Conservation (phyloP, 2,888 invertebrate species). For the Mellilla xanthometata region DNA sequence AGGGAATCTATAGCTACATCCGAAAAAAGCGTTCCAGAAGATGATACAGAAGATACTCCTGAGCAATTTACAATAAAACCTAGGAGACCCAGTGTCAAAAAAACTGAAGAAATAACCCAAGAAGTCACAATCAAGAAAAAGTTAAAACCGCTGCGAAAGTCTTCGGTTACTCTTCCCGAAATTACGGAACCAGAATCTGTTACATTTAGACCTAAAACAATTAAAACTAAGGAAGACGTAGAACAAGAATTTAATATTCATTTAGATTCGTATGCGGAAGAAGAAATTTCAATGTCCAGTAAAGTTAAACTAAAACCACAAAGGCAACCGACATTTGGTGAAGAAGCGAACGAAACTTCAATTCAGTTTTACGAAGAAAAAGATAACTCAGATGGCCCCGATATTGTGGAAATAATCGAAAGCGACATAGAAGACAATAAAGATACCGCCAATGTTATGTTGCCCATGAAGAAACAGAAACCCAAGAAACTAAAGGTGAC, state of each 20-base stretch:
- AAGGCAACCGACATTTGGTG: constrained; percentile 87
- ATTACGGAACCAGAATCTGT: constrained; percentile 89
- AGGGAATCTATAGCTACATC: constrained; percentile 44
- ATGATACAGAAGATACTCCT: constrained; percentile 54
- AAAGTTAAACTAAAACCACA: constrained; percentile 90
- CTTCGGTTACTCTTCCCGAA: constrained; percentile 86
- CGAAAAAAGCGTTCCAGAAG: constrained; percentile 31
- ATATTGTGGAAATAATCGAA: constrained; percentile 72
- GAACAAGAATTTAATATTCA: constrained; percentile 95
- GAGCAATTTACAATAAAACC: constrained; percentile 70
- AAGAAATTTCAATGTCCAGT: constrained; percentile 93
- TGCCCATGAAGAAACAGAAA: constrained; percentile 67
- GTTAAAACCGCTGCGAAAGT: constrained; percentile 85
- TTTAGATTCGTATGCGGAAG: constrained; percentile 92
- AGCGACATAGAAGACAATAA: constrained; percentile 74
- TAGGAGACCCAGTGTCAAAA: constrained; percentile 66
- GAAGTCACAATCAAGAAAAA: constrained; percentile 90
- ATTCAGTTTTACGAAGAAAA: constrained; percentile 84
- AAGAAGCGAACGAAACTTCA: constrained; percentile 90
- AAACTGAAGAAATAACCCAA: constrained; percentile 78
- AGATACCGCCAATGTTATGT: constrained; percentile 55
- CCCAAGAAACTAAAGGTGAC: constrained; percentile 52
- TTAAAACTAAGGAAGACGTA: constrained; percentile 92
- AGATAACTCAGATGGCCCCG: constrained; percentile 52
- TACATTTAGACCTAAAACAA: constrained; percentile 89